Conservation (phyloP, 2,797 vertebrate genomes). For the Epinephelus coioides region DNA sequence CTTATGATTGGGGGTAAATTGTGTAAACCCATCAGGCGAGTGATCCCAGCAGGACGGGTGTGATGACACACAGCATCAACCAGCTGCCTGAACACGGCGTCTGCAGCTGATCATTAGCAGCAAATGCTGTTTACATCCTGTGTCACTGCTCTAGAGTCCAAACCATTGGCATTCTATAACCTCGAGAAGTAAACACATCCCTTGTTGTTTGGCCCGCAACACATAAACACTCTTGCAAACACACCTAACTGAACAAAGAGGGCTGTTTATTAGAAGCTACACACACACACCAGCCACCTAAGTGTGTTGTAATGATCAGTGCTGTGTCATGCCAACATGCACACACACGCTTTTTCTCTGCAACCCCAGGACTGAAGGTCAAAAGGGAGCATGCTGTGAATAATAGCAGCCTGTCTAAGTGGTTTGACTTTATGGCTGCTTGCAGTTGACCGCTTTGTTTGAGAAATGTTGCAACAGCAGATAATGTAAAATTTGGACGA, state of each 20-base stretch:
- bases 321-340: conserved; percentile 3
- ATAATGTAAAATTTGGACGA: conserved; percentile 34
- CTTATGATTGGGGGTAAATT: conserved; percentile 36
- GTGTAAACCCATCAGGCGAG: conserved; percentile 42
- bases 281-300: conserved; percentile 36
- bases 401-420: conserved; percentile 42
- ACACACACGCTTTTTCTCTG: conserved; percentile 9
- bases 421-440: conserved; percentile 51
- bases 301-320: conserved; percentile 37
- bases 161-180: conserved; percentile 46
- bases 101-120: conserved; percentile 64
- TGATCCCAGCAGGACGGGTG: conserved; percentile 17
- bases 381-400: conserved; percentile 39
- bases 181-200: conserved; percentile 65
- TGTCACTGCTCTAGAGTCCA: conserved; percentile 42
- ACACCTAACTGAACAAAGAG: conserved; percentile 42
- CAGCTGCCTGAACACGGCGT: conserved; percentile 51
- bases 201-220: conserved; percentile 61
- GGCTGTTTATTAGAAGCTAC: conserved; percentile 37
- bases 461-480: conserved; percentile 46
- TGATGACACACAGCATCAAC: conserved; percentile 46
- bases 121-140: conserved; percentile 59
- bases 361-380: conserved; percentile 22
- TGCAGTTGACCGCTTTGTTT: conserved; percentile 38
- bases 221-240: conserved; percentile 46